Evolutionary conservation across 2,113 vertebrate genomes (phyloP), one percentile per base, ranked within the genome.

Genomic region (Epinephelus cyanopodus): DNA sequence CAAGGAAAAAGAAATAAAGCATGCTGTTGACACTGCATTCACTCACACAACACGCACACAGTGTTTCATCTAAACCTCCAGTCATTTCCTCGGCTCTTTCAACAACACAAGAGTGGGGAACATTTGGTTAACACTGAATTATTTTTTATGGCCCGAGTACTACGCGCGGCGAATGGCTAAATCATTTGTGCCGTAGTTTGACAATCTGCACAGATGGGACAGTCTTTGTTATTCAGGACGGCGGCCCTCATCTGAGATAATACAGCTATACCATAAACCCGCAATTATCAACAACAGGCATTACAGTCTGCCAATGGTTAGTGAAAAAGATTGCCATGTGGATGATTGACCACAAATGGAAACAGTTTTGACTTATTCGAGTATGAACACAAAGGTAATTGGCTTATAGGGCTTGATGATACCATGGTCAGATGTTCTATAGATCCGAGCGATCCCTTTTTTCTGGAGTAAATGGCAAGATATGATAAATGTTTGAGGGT

Each of bases 151-250:
- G 56, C 60, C 39, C 9, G 10, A 62, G 23, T 3, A 12, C 29
- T 0, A 37, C 78, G 15, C 0, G 29, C 37, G 56, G 61, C 33
- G 29, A 77, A 77, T 3, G 48, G 68, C 65, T 58, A n/a, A 80
- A 87, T 86, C 48, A 81, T 77, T 79, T 65, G 84, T 45, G 48
- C 19, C 7, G 13, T 50, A 39, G 48, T 79, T 82, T 63, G 17
- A 79, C 61, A 73, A 74, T 87, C 61, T 19, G 79, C 82, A 91
- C 90, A 94, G 90, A 92, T 90, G 91, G 84, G 5, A 45, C 45
- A n/a, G 73, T 67, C 50, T 68, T 90, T 88, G 71, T 77, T 77
- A 76, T 87, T 81, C 78, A 74, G 15, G 29, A 67, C 60, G 10
- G 57, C 52, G 60, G 62, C 25, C 23, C 33, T 77, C 68, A 80